Evolutionary conservation across 2,888 invertebrate species (phyloP).

Genomic region (Hirtodrosophila confusa): DNA sequence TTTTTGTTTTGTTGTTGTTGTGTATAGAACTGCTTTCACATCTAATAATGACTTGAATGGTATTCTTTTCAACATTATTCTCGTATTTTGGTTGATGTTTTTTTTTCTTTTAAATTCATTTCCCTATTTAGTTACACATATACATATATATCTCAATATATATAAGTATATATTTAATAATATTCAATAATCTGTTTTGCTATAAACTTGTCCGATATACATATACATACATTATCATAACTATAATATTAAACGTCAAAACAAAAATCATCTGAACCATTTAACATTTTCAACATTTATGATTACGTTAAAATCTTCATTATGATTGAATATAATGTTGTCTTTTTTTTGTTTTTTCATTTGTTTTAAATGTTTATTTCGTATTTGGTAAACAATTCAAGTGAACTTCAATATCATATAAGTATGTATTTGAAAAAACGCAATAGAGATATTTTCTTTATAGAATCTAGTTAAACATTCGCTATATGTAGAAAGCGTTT

Average conservation of each 20-base stretch:
- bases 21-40: conserved; percentile 77
- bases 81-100: conserved; percentile 45
- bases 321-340: conserved; percentile 72
- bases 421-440: conserved; percentile 65
- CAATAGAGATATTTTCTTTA: conserved; percentile 62
- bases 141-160: conserved; percentile 44
- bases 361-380: conserved; percentile 47
- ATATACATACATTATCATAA: conserved; percentile 74
- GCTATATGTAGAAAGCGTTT: conserved; percentile 60
- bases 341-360: conserved; percentile 24
- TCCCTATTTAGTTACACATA: conserved; percentile 72
- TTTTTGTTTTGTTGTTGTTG: conserved; percentile 48
- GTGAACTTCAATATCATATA: conserved; percentile 63
- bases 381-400: conserved; percentile 68
- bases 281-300: conserved; percentile 75
- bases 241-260: conserved; percentile 61
- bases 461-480: conserved; percentile 73
- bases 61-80: conserved; percentile 71
- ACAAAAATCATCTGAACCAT: conserved; percentile 68
- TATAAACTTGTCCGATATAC: conserved; percentile 69
- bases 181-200: conserved; percentile 50
- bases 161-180: conserved; percentile 40
- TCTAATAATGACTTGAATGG: conserved; percentile 80
- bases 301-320: conserved; percentile 72
- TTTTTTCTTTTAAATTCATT: conserved; percentile 71